Evolutionary conservation across 2,797 vertebrate genomes (phyloP).

Genomic region (Helostoma temminkii): DNA sequence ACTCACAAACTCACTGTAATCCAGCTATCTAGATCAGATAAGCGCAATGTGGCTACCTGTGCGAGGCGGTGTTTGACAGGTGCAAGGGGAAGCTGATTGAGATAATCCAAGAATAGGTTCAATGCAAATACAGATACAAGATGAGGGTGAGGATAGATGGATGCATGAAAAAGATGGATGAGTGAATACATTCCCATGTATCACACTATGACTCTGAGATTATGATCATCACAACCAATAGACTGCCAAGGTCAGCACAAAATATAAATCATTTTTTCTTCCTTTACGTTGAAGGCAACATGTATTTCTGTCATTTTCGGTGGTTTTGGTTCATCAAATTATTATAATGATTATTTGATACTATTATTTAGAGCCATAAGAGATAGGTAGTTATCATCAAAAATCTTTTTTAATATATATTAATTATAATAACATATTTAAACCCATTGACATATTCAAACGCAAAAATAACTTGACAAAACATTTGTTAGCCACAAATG

Average conservation of each 20-base stretch:
- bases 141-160: slow-evolving; percentile 90
- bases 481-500: no score
- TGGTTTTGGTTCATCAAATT: slow-evolving; percentile 17
- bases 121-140: slow-evolving; percentile 93
- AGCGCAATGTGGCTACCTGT: slow-evolving; percentile 87
- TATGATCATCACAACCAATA: slow-evolving; percentile 84
- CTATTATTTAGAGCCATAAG: neutral
- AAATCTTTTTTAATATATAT: no score
- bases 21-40: slow-evolving; percentile 90
- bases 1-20: slow-evolving; percentile 83
- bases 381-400: neutral
- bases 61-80: slow-evolving; percentile 90
- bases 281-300: slow-evolving; percentile 45
- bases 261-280: slow-evolving; percentile 78
- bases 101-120: slow-evolving; percentile 90
- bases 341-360: neutral
- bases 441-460: no score
- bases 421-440: no score
- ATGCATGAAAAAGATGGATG: slow-evolving; percentile 87
- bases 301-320: slow-evolving; percentile 34
- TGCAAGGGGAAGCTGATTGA: slow-evolving; percentile 89
- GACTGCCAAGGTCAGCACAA: slow-evolving; percentile 83
- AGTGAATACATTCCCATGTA: slow-evolving; percentile 88
- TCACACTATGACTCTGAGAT: slow-evolving; percentile 89
- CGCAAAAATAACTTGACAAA: no score